Evolutionary conservation across 2,888 invertebrate species (phyloP), one percentile per base, ranked within the genome.

Genomic region (Anoplius nigerrimus): DNA sequence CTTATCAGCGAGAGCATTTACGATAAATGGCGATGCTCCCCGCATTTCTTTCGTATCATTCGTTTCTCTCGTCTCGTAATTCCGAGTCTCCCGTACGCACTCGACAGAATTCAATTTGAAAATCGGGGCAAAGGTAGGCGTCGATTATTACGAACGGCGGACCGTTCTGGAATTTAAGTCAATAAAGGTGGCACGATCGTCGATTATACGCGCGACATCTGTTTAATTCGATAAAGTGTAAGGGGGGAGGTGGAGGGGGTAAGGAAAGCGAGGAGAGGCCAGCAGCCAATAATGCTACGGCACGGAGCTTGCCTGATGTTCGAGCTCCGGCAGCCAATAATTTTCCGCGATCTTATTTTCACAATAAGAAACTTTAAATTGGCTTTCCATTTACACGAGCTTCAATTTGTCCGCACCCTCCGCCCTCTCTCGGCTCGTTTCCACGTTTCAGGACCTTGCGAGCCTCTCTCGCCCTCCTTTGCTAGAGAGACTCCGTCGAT

Each of bases 321-420:
- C 34, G 34, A 11, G 34, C 8, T 34, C 8, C 34, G 11, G 61
- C 60, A 61, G 34, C 63, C 71, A 64, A 76, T 78, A 74, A 79
- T 78, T 70, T 71, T 27, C 56, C 46, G 22, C 43, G 66, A 74
- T 74, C 74, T 72, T 74, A 74, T 78, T 78, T 71, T 69, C 71
- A 34, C 71, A 69, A 69, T 66, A 71, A 70, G 74, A 46, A 67
- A 79, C 62, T 60, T 54, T 53, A 74, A 79, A 76, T 78, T 76
- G 74, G 72, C 75, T 74, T 70, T 72, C 74, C 75, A 74, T 79
- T 77, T 72, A 77, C 72, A 46, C 71, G 68, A 67, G 60, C 67
- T 75, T 72, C 79, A 68, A 78, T 79, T 79, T 72, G 48, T 59
- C 52, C 54, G 22, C 18, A 13, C 54, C 43, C 71, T 54, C 53